Percentiles rank a stretch among this genome's conserved stretches.
Evolutionary conservation across 2,888 invertebrate genomes (phyloP).

Genomic region (Noctua pronuba): DNA sequence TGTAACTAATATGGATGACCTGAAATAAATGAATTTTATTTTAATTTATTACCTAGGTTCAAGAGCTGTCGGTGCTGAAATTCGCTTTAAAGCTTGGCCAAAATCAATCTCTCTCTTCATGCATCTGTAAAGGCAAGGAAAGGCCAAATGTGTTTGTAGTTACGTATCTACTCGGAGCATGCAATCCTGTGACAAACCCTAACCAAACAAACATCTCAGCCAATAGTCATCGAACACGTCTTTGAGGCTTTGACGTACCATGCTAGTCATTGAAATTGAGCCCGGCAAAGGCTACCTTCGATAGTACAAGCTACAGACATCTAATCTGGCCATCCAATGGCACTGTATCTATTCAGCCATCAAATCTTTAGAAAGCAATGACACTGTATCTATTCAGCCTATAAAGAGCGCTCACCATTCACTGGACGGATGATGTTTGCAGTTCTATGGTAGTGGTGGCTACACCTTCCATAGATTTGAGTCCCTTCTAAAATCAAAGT

Average conservation of each 20-base stretch:
- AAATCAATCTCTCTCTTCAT: background rate
- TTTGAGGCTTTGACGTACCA: slow-evolving; percentile 3
- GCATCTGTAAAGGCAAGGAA: background rate
- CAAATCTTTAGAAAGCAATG: background rate
- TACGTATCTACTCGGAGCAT: no score
- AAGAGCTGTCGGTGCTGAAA: background rate
- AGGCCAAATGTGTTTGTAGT: no score
- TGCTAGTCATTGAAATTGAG: background rate
- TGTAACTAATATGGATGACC: no score
- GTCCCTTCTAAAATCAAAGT: no score
- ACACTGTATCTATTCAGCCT: slow-evolving; percentile 6
- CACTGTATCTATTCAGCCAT: background rate
- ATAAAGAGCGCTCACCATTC: background rate
- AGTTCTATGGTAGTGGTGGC: no score
- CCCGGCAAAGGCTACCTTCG: background rate
- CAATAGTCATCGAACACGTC: background rate
- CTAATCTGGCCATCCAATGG: background rate
- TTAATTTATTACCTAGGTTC: no score
- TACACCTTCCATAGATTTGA: no score
- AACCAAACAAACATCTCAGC: background rate
- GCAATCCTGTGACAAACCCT: background rate
- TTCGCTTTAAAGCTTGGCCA: background rate
- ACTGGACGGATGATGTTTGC: background rate
- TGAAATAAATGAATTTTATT: no score
- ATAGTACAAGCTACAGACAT: background rate